These are phyloP conservation scores for Myiothlypis coronata DNA, from an alignment of 2,797 vertebrate species.

Conservation along the genomic window DNA sequence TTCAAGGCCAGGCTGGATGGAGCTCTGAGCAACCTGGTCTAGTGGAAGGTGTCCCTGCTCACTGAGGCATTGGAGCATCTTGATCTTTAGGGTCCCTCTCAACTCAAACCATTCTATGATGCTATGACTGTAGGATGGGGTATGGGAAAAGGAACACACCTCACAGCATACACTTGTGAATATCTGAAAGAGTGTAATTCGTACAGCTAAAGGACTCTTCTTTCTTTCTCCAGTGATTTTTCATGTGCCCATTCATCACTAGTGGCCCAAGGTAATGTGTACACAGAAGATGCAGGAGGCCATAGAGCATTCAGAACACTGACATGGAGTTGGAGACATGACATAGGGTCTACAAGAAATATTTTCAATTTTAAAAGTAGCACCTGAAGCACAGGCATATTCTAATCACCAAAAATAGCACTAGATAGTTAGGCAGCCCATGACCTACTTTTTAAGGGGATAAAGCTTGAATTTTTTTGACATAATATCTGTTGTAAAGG, in stretches of 20 bases:
- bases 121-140: not conserved
- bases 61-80: not conserved
- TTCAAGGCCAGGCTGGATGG: not conserved
- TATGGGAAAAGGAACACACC: not conserved
- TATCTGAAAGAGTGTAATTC: not conserved
- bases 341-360: not conserved
- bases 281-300: not conserved
- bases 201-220: not conserved
- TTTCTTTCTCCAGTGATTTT: not conserved
- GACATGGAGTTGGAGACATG: not conserved
- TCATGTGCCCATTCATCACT: not conserved
- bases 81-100: not conserved
- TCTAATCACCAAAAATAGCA: not conserved
- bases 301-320: not conserved
- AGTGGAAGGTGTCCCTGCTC: not conserved
- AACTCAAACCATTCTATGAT: not conserved
- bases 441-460: not conserved
- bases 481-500: not conserved
- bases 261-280: not conserved
- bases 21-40: not conserved
- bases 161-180: not conserved
- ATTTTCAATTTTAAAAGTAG: not conserved
- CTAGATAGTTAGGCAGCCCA: not conserved
- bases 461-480: not conserved
- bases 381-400: not conserved